A percentile compares a stretch with the other conserved stretches of the same genome.
Evolutionary conservation across 2,797 vertebrate genomes (phyloP).

Genomic region (Cirrhinus mrigala): DNA sequence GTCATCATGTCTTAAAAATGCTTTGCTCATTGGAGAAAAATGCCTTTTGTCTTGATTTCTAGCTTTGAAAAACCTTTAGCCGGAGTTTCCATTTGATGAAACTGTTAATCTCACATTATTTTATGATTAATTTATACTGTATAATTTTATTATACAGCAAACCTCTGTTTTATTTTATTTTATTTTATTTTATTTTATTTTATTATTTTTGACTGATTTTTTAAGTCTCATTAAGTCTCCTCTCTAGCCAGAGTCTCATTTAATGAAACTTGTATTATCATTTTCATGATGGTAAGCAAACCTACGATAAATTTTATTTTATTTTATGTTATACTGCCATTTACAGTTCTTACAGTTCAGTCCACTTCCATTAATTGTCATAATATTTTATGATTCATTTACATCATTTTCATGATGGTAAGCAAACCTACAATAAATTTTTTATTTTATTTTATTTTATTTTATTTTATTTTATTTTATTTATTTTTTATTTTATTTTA

Average conservation of each 20-base stretch:
- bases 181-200: no score
- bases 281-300: no score
- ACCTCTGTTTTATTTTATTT: background rate
- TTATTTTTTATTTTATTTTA: background rate
- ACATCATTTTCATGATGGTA: no score
- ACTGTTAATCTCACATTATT: background rate
- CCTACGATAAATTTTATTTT: no score
- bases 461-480: background rate
- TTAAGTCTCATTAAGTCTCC: background rate
- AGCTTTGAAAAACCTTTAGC: background rate
- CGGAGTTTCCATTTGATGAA: background rate
- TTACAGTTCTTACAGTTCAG: no score
- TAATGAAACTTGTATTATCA: background rate
- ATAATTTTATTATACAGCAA: no score
- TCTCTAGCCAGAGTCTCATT: background rate
- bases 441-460: no score
- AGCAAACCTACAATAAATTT: no score
- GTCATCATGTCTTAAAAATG: background rate
- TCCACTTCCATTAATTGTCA: no score
- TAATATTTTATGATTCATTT: background rate
- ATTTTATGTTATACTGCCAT: no score
- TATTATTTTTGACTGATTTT: background rate
- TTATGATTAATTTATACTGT: no score
- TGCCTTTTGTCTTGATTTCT: background rate
- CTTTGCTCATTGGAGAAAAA: background rate